Evolutionary conservation across 2,113 vertebrate genomes (phyloP), one percentile per base, ranked within the genome.

Genomic region (Festucalex cinctus): DNA sequence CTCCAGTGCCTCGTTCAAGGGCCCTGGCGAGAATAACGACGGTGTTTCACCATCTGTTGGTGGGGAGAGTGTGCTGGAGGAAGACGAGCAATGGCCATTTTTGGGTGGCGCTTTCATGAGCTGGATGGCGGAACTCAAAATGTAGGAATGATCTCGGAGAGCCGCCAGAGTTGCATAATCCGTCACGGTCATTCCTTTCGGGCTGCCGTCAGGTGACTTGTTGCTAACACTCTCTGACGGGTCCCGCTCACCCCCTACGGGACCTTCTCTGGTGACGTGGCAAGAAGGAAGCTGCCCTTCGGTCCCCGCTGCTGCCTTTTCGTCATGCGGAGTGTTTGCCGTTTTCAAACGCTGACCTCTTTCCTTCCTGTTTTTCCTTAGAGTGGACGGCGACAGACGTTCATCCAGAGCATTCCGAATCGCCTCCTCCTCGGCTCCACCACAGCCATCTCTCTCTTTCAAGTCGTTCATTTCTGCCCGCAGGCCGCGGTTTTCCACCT

Each of bases 401-500:
- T 81, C 80, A 26, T 76, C 82, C n/a, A 4, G 8, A 57, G 22
- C 93, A 3, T 93, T 77, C 0, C 41, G 69, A 17, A 63, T 69
- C 6, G 69, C 74, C 46, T 89, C n/a, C 78, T 79, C 76, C 20
- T 57, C 37, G 22, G 65, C 72, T 12, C 57, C 75, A 7, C 67
- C 62, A n/a, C 49, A 56, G 87, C 85, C 70, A 77, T 77, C 69
- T 92, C 88, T 70, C 91, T 95, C 92, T 72, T 91, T 93, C 83
- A 95, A 88, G 39, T 95, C 94, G 0, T 93, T 92, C 96, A 98
- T 97, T 87, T 99, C 97, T 0, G 96, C 95, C 66, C 94, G 88
- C 82, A 99, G 82, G 22, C 97, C 97, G 0, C 96, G 93, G 87
- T 98, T 99, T 75, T 99, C 97, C 85, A 98, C 94, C 87, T 99